A percentile compares a stretch with the other conserved stretches of the same genome.
Conservation (phyloP, 2,888 invertebrate genomes). For the Tridacna gigas region DNA sequence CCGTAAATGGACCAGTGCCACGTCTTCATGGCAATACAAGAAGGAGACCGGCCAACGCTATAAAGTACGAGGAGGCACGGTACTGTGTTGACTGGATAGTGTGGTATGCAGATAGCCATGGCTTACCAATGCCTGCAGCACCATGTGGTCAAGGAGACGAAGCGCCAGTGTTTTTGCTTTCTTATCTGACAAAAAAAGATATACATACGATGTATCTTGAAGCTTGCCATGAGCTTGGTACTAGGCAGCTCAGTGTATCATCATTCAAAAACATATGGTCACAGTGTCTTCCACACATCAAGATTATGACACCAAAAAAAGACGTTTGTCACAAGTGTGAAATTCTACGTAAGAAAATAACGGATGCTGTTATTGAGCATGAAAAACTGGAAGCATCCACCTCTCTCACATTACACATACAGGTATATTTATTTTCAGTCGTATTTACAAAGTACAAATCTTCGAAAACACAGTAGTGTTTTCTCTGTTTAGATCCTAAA, state of each 20-base stretch:
- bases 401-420: too few species aligned
- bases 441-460: too few species aligned
- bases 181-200: not conserved
- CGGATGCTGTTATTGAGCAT: not conserved
- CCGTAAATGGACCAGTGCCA: slow-evolving; percentile 15
- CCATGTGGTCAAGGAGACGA: not conserved
- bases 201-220: not conserved
- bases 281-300: too few species aligned
- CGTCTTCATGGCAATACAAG: slow-evolving; percentile 31
- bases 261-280: too few species aligned
- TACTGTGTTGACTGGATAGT: not conserved
- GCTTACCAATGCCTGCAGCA: not conserved
- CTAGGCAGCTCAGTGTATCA: too few species aligned
- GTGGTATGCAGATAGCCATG: too few species aligned
- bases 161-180: too few species aligned
- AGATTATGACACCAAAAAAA: too few species aligned
- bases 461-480: too few species aligned
- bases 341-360: not conserved
- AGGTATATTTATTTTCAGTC: too few species aligned
- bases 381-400: slow-evolving; percentile 7
- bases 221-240: not conserved
- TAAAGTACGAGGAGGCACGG: slow-evolving; percentile 1
- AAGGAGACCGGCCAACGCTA: slow-evolving; percentile 16
- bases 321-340: slow-evolving; percentile 24
- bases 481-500: too few species aligned